Evolutionary conservation across 2,797 vertebrate species (phyloP), one percentile per base, ranked within the genome.

Genomic region (Crenuchus spilurus): DNA sequence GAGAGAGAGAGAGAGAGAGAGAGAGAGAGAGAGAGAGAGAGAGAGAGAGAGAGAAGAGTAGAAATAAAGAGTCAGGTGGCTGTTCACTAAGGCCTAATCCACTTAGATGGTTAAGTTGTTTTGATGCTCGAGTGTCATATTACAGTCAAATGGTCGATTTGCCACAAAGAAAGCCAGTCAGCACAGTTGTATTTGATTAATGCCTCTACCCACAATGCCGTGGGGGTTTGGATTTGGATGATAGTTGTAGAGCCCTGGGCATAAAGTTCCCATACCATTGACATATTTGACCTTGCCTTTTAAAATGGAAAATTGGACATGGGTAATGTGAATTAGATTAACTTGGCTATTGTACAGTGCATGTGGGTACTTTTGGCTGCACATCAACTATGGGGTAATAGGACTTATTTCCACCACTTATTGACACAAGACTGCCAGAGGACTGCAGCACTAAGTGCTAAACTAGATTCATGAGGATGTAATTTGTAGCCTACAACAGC

Each of bases 101-200:
- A 86, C 85, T 86, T 68, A 86, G 81, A 80, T 72, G 52, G 65
- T 79, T 83, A 86, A 71, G 74, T 79, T 49, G 67, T 86, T 87
- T 84, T 82, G 84, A 84, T 82, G 84, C 77, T 66, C 58, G 64
- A 44, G 82, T 60, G 60, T 87, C 81, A 46, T 66, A 62, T 88
- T 89, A 76, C 87, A 69, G 57, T 48, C 57, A 64, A 52, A 62
- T 62, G 72, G 30, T 69, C 41, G 18, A 72, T 80, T 82, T 57
- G 82, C 31, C 22, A 28, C 62, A 68, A 70, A 75, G 66, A 76
- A 49, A 62, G 37, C 52, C 54, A 75, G 60, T 46, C 35, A 57
- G 57, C 31, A 14, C 41, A n/a, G 41, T 37, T 7, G 44, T 60
- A 66, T 78, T 80, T 64, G 52, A 75, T 80, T 67, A 82, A 31